Percentiles rank a stretch among this genome's conserved stretches.
phyloP scores from a whole-genome alignment of 2,113 vertebrate genomes.

The Cepphus grylle region DNA sequence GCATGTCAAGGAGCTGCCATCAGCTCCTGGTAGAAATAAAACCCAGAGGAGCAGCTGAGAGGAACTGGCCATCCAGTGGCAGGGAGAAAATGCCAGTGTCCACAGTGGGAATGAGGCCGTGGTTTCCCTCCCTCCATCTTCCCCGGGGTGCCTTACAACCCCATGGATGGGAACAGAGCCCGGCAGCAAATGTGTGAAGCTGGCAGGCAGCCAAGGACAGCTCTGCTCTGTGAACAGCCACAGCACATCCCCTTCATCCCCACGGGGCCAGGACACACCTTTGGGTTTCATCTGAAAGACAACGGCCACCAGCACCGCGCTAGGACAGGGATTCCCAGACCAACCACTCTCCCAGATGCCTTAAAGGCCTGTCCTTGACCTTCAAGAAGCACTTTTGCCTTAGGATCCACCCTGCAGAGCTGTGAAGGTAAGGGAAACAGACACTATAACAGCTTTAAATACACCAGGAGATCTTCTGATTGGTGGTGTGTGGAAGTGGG shows the following conservation, averaged over 20 bases:
- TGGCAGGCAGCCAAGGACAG: neutral
- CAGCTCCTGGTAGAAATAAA: slow-evolving; percentile 30
- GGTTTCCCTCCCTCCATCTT: neutral
- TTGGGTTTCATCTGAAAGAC: neutral
- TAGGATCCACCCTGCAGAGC: neutral
- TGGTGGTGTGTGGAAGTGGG: neutral
- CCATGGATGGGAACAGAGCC: neutral
- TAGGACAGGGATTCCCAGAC: neutral
- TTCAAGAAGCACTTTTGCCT: neutral
- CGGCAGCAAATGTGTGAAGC: neutral
- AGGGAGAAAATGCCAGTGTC: neutral
- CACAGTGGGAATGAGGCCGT: neutral
- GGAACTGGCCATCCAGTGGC: neutral
- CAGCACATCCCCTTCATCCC: neutral
- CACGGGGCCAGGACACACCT: neutral
- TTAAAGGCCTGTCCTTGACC: neutral
- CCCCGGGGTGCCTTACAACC: neutral
- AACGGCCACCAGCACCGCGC: accelerated
- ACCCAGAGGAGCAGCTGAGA: neutral
- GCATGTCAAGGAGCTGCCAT: slow-evolving; percentile 13
- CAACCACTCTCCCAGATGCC: neutral
- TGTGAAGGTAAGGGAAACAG: neutral
- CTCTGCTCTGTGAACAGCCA: neutral
- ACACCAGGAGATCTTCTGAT: neutral
- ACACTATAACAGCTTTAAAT: neutral